These are phyloP conservation scores for Megalops atlanticus DNA, from an alignment of 2,113 vertebrate species.

Conservation along the genomic window DNA sequence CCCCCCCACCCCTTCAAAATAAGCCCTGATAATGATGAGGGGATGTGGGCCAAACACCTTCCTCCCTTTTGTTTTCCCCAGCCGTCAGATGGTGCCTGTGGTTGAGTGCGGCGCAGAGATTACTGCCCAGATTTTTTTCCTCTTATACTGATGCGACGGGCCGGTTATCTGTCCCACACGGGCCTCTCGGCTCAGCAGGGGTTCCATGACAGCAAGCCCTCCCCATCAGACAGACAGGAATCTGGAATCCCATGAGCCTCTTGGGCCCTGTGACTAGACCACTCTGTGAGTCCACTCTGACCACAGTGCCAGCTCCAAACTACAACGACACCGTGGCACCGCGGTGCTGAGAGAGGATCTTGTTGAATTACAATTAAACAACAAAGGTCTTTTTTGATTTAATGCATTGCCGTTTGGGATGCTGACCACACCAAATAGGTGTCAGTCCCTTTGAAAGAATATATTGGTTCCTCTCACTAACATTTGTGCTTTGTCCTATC, in stretches of 20 bases:
- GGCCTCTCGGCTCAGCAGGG: conserved; percentile 1
- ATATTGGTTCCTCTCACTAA: background rate
- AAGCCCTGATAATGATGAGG: conserved; percentile 4
- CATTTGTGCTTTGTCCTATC: background rate
- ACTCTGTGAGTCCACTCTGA: too few relatives aligned
- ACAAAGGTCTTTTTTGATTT: background rate
- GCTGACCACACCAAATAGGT: background rate
- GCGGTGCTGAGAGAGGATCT: too few relatives aligned
- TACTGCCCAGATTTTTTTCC: background rate
- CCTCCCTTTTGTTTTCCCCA: background rate
- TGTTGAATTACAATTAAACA: background rate
- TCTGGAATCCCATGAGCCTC: background rate
- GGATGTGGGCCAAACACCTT: background rate
- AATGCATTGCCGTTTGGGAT: background rate
- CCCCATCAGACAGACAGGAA: conserved; percentile 1
- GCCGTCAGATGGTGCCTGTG: background rate
- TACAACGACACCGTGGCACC: too few relatives aligned
- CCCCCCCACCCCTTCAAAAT: background rate
- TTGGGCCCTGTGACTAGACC: background rate
- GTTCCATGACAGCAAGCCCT: background rate
- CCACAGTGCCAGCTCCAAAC: background rate
- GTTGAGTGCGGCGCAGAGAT: background rate
- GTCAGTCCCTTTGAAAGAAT: background rate
- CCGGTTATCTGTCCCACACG: conserved; percentile 4
- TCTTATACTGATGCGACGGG: background rate